phyloP scores from a whole-genome alignment of 2,113 vertebrate genomes.

The Colaptes auratus region DNA sequence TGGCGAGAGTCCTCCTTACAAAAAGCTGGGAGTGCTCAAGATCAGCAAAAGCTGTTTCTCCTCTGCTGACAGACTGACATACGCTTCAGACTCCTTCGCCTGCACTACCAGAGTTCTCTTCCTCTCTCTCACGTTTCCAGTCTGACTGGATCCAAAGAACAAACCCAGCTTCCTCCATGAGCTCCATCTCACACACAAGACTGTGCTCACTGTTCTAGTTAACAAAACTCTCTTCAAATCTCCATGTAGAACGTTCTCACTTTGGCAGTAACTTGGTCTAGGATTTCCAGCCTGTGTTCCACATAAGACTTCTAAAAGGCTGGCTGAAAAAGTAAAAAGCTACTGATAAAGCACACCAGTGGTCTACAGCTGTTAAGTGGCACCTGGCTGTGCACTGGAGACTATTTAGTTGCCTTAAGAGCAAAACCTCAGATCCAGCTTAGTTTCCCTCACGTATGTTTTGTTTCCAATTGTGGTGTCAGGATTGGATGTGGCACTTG shows the following conservation, averaged over 20 bases:
- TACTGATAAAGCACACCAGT: not conserved
- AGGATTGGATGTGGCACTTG: too few relatives aligned
- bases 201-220: not conserved
- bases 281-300: not conserved
- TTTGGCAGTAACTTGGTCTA: not conserved
- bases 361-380: not conserved
- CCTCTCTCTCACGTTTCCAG: not conserved
- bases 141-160: not conserved
- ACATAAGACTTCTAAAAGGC: not conserved
- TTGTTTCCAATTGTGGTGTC: not conserved
- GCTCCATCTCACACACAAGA: not conserved
- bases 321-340: not conserved
- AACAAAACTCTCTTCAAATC: not conserved
- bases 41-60: not conserved
- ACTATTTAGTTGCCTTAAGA: not conserved
- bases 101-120: not conserved
- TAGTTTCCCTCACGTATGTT: rapidly evolving
- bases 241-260: not conserved
- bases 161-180: not conserved
- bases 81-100: not conserved
- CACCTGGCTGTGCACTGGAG: not conserved
- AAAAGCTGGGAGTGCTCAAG: not conserved
- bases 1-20: not conserved
- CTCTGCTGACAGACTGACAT: not conserved
- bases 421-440: not conserved